Percentiles rank a stretch among this genome's conserved stretches.
Conservation (phyloP, 2,888 invertebrate genomes). For the Campaea margaritaria region DNA sequence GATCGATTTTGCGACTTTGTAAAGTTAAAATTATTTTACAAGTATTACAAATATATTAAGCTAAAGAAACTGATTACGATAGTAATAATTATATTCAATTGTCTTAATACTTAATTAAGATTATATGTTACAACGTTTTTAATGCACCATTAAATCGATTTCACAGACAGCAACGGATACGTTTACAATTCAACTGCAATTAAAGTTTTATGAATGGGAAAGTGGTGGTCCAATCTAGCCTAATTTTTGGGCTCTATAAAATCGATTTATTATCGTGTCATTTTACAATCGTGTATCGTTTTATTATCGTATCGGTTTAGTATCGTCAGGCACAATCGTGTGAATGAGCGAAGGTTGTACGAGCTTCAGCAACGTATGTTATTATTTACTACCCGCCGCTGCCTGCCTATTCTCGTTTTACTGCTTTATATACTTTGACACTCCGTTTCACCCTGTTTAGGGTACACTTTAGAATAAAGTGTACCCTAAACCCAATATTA, state of each 20-base stretch:
- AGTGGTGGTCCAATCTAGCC: conserved; percentile 11
- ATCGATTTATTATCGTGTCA: conserved; percentile 45
- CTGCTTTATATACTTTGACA: no score
- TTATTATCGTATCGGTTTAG: conserved; percentile 45
- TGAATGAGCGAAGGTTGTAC: conserved; percentile 40
- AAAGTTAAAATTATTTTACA: no score
- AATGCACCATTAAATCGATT: conserved; percentile 13
- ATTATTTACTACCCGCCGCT: no score
- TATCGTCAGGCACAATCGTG: conserved; percentile 45
- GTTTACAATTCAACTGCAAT: conserved; percentile 22
- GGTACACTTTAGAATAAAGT: no score
- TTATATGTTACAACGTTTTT: not conserved
- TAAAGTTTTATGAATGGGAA: conserved; percentile 19
- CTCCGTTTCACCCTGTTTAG: no score
- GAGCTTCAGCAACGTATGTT: not conserved
- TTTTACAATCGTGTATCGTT: conserved; percentile 24
- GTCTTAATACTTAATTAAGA: not conserved
- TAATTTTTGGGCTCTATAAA: conserved; percentile 36
- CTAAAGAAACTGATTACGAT: no score
- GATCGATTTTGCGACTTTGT: no score
- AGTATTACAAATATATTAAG: no score
- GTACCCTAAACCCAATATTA: no score
- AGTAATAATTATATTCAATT: no score
- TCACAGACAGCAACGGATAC: conserved; percentile 14
- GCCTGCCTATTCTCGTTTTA: no score